These are phyloP conservation scores for Anarsia innoxiella DNA, from an alignment of 2,888 invertebrate species.

Conservation along the genomic window DNA sequence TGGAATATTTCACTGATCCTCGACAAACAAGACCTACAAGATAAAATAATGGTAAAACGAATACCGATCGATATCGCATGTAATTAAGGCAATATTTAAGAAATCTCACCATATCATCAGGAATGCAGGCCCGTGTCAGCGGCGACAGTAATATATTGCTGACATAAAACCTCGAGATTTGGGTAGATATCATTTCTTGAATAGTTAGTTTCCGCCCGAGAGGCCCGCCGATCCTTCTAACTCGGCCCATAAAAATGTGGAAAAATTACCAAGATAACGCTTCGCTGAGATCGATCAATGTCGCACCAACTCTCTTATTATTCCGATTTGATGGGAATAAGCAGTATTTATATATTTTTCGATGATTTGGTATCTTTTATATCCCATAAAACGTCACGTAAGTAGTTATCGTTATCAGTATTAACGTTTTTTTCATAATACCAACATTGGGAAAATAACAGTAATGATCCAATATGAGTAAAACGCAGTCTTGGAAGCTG, in stretches of 20 bases:
- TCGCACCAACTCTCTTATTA: conserved; percentile 30
- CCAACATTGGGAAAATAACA: no score
- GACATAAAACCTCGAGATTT: conserved; percentile 68
- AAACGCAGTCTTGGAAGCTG: no score
- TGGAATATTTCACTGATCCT: conserved; percentile 30
- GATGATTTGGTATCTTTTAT: no score
- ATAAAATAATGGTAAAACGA: conserved; percentile 48
- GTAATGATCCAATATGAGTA: no score
- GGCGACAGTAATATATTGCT: conserved; percentile 64
- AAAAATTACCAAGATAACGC: conserved; percentile 58
- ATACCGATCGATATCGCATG: conserved; percentile 60
- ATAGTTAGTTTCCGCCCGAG: conserved; percentile 60
- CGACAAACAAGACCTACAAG: conserved; percentile 35
- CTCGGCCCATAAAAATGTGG: conserved; percentile 54
- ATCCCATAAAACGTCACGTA: no score
- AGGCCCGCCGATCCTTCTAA: conserved; percentile 42
- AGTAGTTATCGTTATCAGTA: no score
- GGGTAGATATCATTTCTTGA: conserved; percentile 59
- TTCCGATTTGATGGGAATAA: conserved; percentile 9
- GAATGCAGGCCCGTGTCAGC: conserved; percentile 52
- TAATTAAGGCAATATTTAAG: conserved; percentile 68
- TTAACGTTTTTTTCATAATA: no score
- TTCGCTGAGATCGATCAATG: conserved; percentile 55
- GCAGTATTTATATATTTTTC: no score
- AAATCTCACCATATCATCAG: conserved; percentile 59